Conservation (phyloP, 2,888 invertebrate genomes). For the Temnothorax ravouxi region DNA sequence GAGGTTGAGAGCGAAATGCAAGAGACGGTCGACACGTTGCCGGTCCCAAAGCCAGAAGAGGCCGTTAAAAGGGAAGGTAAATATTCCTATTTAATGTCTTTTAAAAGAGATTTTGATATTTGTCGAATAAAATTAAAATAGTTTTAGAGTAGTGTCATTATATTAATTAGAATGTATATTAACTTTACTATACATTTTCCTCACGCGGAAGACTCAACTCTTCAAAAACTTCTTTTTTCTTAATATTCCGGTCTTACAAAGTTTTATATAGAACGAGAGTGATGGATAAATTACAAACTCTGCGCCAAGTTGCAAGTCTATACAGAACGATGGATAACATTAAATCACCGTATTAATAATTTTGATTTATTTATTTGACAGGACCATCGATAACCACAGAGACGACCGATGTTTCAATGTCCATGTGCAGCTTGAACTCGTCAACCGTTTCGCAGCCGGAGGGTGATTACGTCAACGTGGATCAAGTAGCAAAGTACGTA, state of each 20-base stretch:
- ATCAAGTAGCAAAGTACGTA: constrained; percentile 82
- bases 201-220: not conserved
- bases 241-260: not conserved
- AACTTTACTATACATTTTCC: not conserved
- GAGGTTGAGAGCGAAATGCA: constrained; percentile 87
- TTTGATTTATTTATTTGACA: constrained; percentile 69
- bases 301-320: not conserved
- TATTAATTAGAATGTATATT: constrained; percentile 5
- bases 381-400: constrained; percentile 87
- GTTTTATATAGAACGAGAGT: not conserved
- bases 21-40: constrained; percentile 83
- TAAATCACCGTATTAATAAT: constrained; percentile 27
- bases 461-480: constrained; percentile 86
- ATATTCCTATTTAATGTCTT: constrained; percentile 2
- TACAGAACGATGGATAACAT: not conserved
- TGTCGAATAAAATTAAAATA: not conserved
- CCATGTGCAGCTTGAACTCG: constrained; percentile 87
- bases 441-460: constrained; percentile 85
- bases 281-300: not conserved
- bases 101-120: not conserved
- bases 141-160: not conserved
- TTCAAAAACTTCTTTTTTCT: not conserved
- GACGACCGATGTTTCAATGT: constrained; percentile 87
- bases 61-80: constrained; percentile 85
- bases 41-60: constrained; percentile 84